Percentiles rank a stretch among this genome's conserved stretches.
These are phyloP conservation scores for Percina caprodes DNA, from an alignment of 2,113 vertebrate species.

Conservation along the genomic window DNA sequence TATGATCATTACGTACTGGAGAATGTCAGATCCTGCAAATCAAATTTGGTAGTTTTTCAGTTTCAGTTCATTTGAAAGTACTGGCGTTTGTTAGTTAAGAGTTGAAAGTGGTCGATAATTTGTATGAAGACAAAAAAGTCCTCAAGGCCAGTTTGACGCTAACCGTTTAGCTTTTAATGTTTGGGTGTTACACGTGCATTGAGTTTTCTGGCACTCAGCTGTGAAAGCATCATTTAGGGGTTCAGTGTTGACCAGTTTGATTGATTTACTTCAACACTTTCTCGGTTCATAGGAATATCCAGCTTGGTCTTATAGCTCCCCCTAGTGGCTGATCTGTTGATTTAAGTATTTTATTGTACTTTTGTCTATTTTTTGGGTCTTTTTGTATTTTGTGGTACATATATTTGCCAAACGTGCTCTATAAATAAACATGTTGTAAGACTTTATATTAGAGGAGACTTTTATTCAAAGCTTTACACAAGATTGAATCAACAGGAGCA, in stretches of 20 bases:
- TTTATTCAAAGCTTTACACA: conserved; percentile 46
- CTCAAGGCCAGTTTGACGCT: not conserved
- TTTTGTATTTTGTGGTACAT: not conserved
- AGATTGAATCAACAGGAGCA: conserved; percentile 14
- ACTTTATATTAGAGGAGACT: not conserved
- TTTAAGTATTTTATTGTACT: not conserved
- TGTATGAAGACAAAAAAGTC: not conserved
- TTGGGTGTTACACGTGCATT: not conserved
- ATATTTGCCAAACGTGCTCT: not conserved
- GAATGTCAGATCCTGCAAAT: not conserved
- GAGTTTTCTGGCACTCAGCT: not conserved
- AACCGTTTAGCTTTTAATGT: too few relatives aligned
- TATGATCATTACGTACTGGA: not conserved
- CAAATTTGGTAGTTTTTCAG: not conserved
- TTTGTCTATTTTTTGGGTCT: not conserved
- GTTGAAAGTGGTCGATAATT: not conserved
- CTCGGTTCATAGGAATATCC: not conserved
- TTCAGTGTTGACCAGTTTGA: not conserved
- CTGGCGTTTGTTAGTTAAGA: not conserved
- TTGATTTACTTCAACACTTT: not conserved
- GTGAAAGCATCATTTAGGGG: not conserved
- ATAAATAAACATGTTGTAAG: not conserved
- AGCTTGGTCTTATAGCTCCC: conserved; percentile 13
- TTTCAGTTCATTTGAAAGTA: not conserved
- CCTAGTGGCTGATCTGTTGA: conserved; percentile 21